phyloP scores from a whole-genome alignment of 1,140 invertebrate genomes.

The Hypothenemus hampei region DNA sequence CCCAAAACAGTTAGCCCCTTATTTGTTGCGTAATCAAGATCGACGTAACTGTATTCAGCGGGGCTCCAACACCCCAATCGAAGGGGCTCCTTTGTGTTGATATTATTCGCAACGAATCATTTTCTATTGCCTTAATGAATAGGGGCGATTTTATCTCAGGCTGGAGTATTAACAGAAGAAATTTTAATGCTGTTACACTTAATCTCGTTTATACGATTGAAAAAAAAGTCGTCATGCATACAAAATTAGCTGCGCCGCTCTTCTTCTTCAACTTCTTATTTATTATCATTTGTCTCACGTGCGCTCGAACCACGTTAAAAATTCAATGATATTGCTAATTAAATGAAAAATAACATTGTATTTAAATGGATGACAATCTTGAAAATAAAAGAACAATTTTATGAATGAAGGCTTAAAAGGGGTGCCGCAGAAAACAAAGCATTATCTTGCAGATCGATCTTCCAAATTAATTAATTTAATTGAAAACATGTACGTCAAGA shows the following conservation, averaged over 20 bases:
- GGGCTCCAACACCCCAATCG: slow-evolving; percentile 30
- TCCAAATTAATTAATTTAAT: slow-evolving; percentile 36
- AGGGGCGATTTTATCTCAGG: slow-evolving; percentile 30
- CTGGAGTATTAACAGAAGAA: slow-evolving; percentile 28
- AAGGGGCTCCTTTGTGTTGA: slow-evolving; percentile 29
- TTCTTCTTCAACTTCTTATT: neutral
- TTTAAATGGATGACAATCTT: slow-evolving; percentile 9
- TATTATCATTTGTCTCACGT: neutral
- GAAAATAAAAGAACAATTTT: slow-evolving; percentile 4
- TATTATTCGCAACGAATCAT: slow-evolving; percentile 36
- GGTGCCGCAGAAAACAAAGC: slow-evolving; percentile 27
- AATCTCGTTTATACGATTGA: slow-evolving; percentile 17
- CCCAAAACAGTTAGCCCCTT: slow-evolving; percentile 33
- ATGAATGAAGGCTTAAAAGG: slow-evolving; percentile 30
- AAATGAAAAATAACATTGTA: slow-evolving; percentile 7
- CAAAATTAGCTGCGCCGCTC: neutral
- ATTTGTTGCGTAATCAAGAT: slow-evolving; percentile 37
- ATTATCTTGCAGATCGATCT: slow-evolving; percentile 27
- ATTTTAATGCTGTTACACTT: slow-evolving; percentile 27
- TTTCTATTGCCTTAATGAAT: slow-evolving; percentile 32
- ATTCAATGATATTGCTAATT: slow-evolving; percentile 1
- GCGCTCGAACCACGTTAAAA: no score
- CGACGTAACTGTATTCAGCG: slow-evolving; percentile 25
- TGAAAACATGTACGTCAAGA: slow-evolving; percentile 33
- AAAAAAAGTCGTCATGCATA: slow-evolving; percentile 18